A percentile compares a stretch with the other conserved stretches of the same genome.
phyloP scores from a whole-genome alignment of 2,888 invertebrate genomes.

The Tipula vernalis region DNA sequence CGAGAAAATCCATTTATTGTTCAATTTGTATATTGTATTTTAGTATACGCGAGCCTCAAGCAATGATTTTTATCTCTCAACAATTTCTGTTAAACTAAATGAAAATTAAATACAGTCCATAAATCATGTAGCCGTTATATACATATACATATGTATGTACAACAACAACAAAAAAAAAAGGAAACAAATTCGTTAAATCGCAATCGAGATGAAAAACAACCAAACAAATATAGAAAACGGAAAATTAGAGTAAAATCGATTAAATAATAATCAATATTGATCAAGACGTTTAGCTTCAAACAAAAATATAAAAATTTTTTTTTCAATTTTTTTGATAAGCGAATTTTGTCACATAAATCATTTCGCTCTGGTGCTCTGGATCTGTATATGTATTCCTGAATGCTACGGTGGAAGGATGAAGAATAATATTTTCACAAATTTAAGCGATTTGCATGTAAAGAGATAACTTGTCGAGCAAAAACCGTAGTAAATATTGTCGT shows the following conservation, averaged over 20 bases:
- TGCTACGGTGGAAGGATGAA: background rate
- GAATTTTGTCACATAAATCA: background rate
- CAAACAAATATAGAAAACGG: background rate
- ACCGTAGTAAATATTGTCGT: background rate
- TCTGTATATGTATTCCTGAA: background rate
- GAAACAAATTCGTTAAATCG: slow-evolving; percentile 4
- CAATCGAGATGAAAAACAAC: background rate
- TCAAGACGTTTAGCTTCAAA: background rate
- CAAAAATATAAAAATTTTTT: background rate
- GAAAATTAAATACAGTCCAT: background rate
- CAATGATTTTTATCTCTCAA: background rate
- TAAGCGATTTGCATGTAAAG: background rate
- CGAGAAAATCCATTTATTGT: background rate
- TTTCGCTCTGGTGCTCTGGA: background rate
- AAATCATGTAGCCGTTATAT: background rate
- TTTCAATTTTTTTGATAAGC: background rate
- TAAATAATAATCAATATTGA: background rate
- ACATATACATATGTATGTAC: background rate
- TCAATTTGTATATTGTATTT: background rate
- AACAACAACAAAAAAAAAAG: background rate
- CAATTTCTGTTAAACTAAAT: background rate
- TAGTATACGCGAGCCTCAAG: background rate
- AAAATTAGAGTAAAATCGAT: background rate
- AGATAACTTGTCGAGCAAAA: background rate
- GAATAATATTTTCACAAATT: background rate